phyloP scores from a whole-genome alignment of 2,888 invertebrate genomes.

The Caradrina kadenii region DNA sequence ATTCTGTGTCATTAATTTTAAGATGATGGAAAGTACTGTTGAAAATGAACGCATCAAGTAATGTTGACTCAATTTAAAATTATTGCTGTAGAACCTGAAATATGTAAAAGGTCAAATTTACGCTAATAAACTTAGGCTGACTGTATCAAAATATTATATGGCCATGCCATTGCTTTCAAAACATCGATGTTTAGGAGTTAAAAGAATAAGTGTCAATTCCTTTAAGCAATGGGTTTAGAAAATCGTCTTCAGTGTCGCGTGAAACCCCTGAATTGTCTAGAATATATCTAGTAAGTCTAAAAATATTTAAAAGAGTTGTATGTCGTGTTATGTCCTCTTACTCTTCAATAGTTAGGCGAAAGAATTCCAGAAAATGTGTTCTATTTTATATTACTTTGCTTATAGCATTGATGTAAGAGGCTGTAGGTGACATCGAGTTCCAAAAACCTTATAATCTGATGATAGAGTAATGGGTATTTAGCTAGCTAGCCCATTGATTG shows the following conservation, averaged over 20 bases:
- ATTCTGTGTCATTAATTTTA: constrained; percentile 37
- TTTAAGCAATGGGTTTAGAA: constrained; percentile 33
- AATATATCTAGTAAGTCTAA: constrained; percentile 18
- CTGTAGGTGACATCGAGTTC: constrained; percentile 35
- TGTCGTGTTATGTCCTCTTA: constrained; percentile 37
- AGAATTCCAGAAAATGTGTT: constrained; percentile 65
- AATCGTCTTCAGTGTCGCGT: constrained; percentile 24
- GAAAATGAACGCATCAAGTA: constrained; percentile 18
- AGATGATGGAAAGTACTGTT: constrained; percentile 3
- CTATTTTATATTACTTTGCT: constrained; percentile 65
- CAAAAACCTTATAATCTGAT: constrained; percentile 35
- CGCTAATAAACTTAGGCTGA: constrained; percentile 29
- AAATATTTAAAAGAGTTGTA: constrained; percentile 4
- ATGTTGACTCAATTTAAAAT: constrained; percentile 44
- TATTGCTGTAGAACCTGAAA: constrained; percentile 20
- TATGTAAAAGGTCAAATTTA: constrained; percentile 17
- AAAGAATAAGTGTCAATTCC: constrained; percentile 49
- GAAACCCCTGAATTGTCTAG: constrained; percentile 27
- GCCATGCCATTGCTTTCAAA: constrained; percentile 37
- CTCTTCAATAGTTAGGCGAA: constrained; percentile 46
- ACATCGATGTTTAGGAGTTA: constrained; percentile 49
- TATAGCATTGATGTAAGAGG: constrained; percentile 46
- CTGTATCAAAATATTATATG: constrained; percentile 13
- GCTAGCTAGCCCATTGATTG: constrained; percentile 26
- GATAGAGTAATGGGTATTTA: constrained; percentile 41